Evolutionary conservation across 1,140 invertebrate genomes (phyloP).

Genomic region (Zophobas atratus): DNA sequence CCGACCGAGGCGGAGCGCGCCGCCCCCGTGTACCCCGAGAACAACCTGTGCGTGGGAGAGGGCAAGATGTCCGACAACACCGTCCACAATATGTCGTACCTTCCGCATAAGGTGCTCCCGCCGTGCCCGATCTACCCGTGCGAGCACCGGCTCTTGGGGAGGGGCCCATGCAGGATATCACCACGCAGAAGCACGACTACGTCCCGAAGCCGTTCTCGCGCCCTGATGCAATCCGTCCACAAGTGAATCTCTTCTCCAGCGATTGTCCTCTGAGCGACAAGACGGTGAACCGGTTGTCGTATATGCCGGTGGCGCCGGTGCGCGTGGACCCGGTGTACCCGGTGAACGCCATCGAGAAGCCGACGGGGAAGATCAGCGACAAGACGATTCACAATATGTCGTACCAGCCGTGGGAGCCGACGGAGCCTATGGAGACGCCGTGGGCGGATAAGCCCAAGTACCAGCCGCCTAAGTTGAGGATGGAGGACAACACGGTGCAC

Average conservation of each 20-base stretch:
- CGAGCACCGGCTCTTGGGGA: constrained; percentile 68
- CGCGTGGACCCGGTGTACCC: constrained; percentile 68
- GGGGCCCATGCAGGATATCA: constrained; percentile 80
- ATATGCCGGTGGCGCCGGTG: constrained; percentile 69
- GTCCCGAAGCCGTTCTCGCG: constrained; percentile 74
- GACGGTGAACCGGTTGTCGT: constrained; percentile 71
- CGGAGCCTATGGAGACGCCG: constrained; percentile 66
- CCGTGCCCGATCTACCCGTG: constrained; percentile 65
- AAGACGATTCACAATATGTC: constrained; percentile 75
- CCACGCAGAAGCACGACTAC: constrained; percentile 82
- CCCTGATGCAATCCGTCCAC: constrained; percentile 66
- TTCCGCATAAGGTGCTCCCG: constrained; percentile 68
- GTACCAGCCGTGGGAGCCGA: constrained; percentile 68
- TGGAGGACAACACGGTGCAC: constrained; percentile 69
- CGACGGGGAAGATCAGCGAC: constrained; percentile 71
- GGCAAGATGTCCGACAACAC: constrained; percentile 70
- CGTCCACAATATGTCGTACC: constrained; percentile 74
- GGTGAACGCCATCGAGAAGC: constrained; percentile 68
- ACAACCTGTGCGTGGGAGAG: constrained; percentile 66
- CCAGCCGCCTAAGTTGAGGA: constrained; percentile 64
- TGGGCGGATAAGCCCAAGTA: constrained; percentile 68
- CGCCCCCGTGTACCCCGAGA: constrained; percentile 65
- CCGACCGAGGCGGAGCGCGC: constrained; percentile 65
- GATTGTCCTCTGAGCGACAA: constrained; percentile 67
- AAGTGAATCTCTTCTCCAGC: constrained; percentile 67